Evolutionary conservation across 2,797 vertebrate species (phyloP).

Genomic region (Lemur catta): DNA sequence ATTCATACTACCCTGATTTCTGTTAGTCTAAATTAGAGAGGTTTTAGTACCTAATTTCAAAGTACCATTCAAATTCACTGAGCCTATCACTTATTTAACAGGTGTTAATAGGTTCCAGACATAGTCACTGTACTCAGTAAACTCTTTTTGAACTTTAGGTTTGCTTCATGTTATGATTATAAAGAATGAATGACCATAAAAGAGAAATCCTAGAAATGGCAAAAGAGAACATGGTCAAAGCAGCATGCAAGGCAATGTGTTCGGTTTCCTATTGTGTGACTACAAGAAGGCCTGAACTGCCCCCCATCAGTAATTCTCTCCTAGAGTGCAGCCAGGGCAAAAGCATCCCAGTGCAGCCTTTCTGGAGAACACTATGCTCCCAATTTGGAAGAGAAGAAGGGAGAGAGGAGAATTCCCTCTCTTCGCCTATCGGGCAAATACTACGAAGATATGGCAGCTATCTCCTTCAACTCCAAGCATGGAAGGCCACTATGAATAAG

Average conservation of each 20-base stretch:
- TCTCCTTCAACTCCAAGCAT: background rate
- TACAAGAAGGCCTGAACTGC: background rate
- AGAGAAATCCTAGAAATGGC: background rate
- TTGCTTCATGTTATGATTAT: slow-evolving; percentile 25
- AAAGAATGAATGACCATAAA: slow-evolving; percentile 39
- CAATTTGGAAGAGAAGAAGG: background rate
- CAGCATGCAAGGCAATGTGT: background rate
- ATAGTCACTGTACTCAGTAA: background rate
- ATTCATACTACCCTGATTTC: background rate
- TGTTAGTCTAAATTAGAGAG: slow-evolving; percentile 39
- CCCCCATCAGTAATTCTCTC: background rate
- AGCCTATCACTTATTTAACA: background rate
- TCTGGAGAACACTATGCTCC: slow-evolving; percentile 6
- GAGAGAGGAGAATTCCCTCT: slow-evolving; percentile 3
- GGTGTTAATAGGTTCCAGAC: background rate
- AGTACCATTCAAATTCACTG: slow-evolving; percentile 1
- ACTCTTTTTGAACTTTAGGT: slow-evolving; percentile 47
- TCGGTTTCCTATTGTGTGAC: background rate
- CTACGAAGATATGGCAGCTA: background rate
- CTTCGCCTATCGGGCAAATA: background rate
- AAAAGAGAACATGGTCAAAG: slow-evolving; percentile 33
- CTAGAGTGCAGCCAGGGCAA: background rate
- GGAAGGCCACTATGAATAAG: background rate
- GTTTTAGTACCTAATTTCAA: slow-evolving; percentile 35
- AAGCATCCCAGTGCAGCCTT: background rate